Evolutionary conservation across 2,888 invertebrate species (phyloP), one percentile per base, ranked within the genome.

Genomic region (Cosmia pyralina): DNA sequence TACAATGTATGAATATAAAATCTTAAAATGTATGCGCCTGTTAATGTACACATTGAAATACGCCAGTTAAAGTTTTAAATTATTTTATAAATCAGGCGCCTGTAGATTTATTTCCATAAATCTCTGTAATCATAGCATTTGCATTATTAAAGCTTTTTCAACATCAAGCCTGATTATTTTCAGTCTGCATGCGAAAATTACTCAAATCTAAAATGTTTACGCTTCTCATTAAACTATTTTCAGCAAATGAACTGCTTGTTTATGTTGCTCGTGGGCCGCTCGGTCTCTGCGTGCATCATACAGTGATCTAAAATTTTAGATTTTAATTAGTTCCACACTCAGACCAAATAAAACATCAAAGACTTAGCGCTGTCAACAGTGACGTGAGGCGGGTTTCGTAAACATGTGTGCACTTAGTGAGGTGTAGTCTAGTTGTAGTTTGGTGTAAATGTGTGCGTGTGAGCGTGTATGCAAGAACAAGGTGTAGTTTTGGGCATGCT

Each of bases 301-400:
- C 1, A 52, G 28, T 15, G 7, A 46, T 7, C 4, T 44, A 68
- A 52, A 57, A 44, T 38, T n/a, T n/a, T n/a, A 55, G 4, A 69
- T 75, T 62, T 58, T 48, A 69, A 41, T 75, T 75, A 22, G 7
- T 41, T 55, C 4, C 17, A n/a, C 10, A 28, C 28, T 28, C 28
- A 28, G 28, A 28, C 28, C 28, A 28, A 28, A 28, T 28, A 28
- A 28, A 28, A 28, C n/a, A 28, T 2, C 28, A 2, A 28, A 28
- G 28, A 28, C 28, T 2, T 28, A 28, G 28, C 28, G 2, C 28
- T 28, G 28, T 28, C 28, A 28, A 28, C 28, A 28, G 28, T 28
- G 28, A 3, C 28, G 28, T 28, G 28, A 28, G 28, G 28, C 28
- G 2, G 28, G 28, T 28, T 28, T 28, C 28, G 28, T 28, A 28